A percentile compares a stretch with the other conserved stretches of the same genome.
Conservation (phyloP, 2,888 invertebrate species). For the Phalera bucephala region DNA sequence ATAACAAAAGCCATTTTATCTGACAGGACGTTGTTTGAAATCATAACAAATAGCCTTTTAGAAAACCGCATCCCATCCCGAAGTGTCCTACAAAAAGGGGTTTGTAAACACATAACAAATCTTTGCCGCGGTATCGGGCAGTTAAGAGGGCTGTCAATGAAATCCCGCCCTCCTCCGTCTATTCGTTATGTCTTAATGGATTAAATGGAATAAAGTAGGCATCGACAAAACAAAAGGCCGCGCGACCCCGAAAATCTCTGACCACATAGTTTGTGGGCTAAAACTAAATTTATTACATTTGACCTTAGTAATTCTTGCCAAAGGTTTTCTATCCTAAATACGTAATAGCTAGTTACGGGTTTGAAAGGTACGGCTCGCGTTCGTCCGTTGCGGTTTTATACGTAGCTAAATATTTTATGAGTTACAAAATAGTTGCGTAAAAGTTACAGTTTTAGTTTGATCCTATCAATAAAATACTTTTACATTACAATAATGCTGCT, state of each 20-base stretch:
- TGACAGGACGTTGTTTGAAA: constrained; percentile 78
- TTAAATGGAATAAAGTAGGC: constrained; percentile 77
- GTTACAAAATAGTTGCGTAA: constrained; percentile 70
- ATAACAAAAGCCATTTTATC: constrained; percentile 75
- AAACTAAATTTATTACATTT: constrained; percentile 82
- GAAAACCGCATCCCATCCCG: constrained; percentile 74
- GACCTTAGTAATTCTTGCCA: constrained; percentile 79
- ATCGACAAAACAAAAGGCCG: constrained; percentile 78
- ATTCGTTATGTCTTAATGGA: constrained; percentile 80
- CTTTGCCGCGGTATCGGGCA: constrained; percentile 63
- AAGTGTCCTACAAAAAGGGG: constrained; percentile 75
- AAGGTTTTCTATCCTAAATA: constrained; percentile 73
- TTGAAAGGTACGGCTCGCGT: constrained; percentile 66
- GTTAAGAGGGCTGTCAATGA: constrained; percentile 76
- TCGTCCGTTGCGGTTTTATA: constrained; percentile 69
- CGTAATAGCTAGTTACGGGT: constrained; percentile 69
- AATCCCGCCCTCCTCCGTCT: constrained; percentile 66
- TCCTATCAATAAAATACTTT: constrained; percentile 48
- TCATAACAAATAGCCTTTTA: constrained; percentile 81
- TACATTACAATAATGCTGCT: constrained; percentile 28
- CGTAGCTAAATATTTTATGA: constrained; percentile 76
- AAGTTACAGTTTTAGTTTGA: constrained; percentile 56
- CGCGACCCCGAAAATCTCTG: constrained; percentile 69
- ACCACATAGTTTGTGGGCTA: constrained; percentile 76
- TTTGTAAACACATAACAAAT: constrained; percentile 76